Conservation (phyloP, 2,888 invertebrate genomes). For the Clostera curtula region DNA sequence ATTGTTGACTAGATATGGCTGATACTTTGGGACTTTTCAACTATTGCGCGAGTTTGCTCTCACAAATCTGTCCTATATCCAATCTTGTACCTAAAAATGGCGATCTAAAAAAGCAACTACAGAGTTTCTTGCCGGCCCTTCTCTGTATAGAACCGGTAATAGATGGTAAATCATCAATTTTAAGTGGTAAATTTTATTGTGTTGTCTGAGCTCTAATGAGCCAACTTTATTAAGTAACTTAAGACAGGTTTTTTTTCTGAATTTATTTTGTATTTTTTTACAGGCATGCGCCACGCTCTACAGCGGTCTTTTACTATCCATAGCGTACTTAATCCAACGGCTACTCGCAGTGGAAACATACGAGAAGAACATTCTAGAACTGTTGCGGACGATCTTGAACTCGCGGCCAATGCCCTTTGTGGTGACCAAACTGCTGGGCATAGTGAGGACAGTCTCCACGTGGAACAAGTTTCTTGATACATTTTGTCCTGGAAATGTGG, state of each 20-base stretch:
- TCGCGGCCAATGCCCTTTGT: constrained; percentile 45
- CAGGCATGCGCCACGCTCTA: constrained; percentile 52
- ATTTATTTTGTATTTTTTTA: constrained; percentile 18
- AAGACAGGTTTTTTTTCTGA: background rate
- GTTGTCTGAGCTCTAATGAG: too few relatives aligned
- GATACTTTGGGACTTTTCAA: too few relatives aligned
- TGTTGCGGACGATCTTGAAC: constrained; percentile 32
- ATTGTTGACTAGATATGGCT: too few relatives aligned
- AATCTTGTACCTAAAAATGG: too few relatives aligned
- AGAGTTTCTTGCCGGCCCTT: too few relatives aligned
- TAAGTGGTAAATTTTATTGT: too few relatives aligned
- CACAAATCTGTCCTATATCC: too few relatives aligned
- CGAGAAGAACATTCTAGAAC: constrained; percentile 17
- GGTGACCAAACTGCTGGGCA: constrained; percentile 24
- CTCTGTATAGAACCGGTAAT: too few relatives aligned
- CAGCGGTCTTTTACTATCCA: constrained; percentile 43
- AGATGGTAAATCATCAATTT: too few relatives aligned
- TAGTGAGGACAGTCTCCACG: constrained; percentile 23
- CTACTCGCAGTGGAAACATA: constrained; percentile 9
- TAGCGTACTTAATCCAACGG: constrained; percentile 18
- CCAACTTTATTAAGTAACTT: background rate
- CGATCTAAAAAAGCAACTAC: too few relatives aligned
- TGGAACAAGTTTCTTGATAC: constrained; percentile 19
- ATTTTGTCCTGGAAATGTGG: constrained; percentile 32
- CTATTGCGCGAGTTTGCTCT: too few relatives aligned